Base-by-base conservation (phyloP, 2,797 vertebrate genomes). In the Macroramphosus scolopax region DNA sequence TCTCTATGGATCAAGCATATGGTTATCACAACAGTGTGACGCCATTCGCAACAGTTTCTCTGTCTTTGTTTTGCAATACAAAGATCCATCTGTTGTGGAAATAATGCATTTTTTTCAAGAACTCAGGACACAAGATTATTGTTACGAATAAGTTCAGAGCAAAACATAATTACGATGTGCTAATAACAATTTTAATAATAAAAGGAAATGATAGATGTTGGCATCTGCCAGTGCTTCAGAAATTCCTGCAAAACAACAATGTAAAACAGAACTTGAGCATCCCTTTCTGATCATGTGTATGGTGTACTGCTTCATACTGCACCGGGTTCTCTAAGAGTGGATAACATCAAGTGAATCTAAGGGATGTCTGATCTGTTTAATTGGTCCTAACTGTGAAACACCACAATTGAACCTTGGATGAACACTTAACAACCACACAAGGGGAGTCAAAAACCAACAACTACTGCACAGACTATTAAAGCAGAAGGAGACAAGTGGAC, bases 351-450 rank as follows among this genome's bases (percentile, higher is more conserved):
- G n/a, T n/a, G n/a, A n/a, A n/a, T n/a, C n/a, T n/a, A n/a, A n/a
- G n/a, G n/a, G n/a, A n/a, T n/a, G n/a, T n/a, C n/a, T n/a, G n/a
- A n/a, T n/a, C 17, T 48, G 45, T 59, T 51, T 58, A 59, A 13
- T 40, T 16, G 56, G 32, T 68, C 36, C 36, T 63, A 52, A 68
- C 18, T 62, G 42, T 51, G 45, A 75, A 82, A 62, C 48, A 79
- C 75, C 78, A 68, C 75, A 81, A 66, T 7, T 68, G 30, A 65
- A 78, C 69, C 75, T 61, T 41, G 46, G 56, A 76, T 49, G 58
- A 59, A 80, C 81, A 82, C 81, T 84, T 81, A 78, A 63, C 56
- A 57, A 81, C 80, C 72, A 69, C 76, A 82, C 37, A 39, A 31
- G 48, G 41, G 20, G 37, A 38, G 34, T 63, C 8, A 25, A 51